Percentiles rank a stretch among this genome's conserved stretches.
Conservation (phyloP, 2,113 vertebrate genomes). For the Hippoglossus stenolepis region DNA sequence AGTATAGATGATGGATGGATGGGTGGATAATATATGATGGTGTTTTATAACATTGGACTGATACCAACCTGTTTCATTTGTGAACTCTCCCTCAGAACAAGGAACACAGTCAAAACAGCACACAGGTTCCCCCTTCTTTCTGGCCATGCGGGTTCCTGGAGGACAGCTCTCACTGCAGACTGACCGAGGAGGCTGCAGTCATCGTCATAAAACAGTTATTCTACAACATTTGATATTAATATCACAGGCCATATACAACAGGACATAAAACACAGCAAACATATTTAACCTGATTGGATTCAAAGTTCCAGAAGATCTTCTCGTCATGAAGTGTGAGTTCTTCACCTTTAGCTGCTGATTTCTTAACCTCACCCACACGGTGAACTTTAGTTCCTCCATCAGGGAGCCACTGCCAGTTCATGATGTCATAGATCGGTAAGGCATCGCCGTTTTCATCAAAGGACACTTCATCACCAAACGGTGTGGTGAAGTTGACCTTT, state of each 20-base stretch:
- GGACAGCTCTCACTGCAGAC: conserved; percentile 81
- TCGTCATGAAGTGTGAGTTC: conserved; percentile 67
- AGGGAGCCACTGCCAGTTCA: conserved; percentile 76
- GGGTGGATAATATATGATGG: no score
- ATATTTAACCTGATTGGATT: conserved; percentile 48
- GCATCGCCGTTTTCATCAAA: conserved; percentile 80
- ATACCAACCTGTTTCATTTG: conserved; percentile 71
- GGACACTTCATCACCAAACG: conserved; percentile 75
- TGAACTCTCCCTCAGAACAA: conserved; percentile 83
- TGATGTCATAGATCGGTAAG: conserved; percentile 76
- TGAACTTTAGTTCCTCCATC: conserved; percentile 59
- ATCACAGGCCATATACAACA: neutral
- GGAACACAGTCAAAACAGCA: conserved; percentile 86
- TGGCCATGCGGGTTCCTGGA: conserved; percentile 79
- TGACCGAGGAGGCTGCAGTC: conserved; percentile 46
- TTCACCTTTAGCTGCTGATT: conserved; percentile 46
- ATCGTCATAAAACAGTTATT: conserved; percentile 3
- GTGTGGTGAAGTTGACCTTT: conserved; percentile 76
- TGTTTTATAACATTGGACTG: neutral
- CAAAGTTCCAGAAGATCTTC: conserved; percentile 75
- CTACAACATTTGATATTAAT: neutral
- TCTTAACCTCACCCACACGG: conserved; percentile 71
- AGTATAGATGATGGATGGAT: neutral
- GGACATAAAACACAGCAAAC: neutral
- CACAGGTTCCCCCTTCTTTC: conserved; percentile 77